Evolutionary conservation across 1,140 invertebrate species (phyloP), one percentile per base, ranked within the genome.

Genomic region (Bradysia coprophila): DNA sequence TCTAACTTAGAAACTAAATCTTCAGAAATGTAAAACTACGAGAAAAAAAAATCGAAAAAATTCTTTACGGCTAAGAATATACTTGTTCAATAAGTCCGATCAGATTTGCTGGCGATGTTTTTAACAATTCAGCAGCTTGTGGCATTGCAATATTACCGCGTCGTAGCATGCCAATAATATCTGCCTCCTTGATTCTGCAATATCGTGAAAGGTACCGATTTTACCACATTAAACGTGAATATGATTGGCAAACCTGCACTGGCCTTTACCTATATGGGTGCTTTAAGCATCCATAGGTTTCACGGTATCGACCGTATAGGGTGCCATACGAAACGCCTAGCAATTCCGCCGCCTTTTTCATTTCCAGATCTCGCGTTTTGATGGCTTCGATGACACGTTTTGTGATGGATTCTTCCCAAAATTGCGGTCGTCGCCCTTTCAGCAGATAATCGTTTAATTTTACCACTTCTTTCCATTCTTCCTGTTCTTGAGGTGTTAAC

Each of bases 261-360:
- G 9, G 13, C 37, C 48, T 51, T 60, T 61, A 80, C 78, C 78
- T 72, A 51, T 81, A 83, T 11, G 81, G 78, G 23, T 39, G 38
- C 19, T 39, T 39, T 23, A 39, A 39, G 56, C 84, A 89, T 16
- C 85, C 85, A 56, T 86, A 88, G 24, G 81, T 81, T 61, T 90
- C 85, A 8, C 85, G 64, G 60, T 90, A 90, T 50, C 84, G 65
- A 18, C 85, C 85, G 53, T 90, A 89, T 2, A 90, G 68, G 3
- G 85, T 89, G 10, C 85, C 84, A 62, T 90, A 90, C 10, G 83
- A 88, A 2, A 90, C 85, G 15, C 85, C 85, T 38, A 89, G 64
- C 34, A 89, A 71, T 57, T 87, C 81, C 5, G 84, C 83, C n/a
- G 82, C 86, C 45, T 82, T 81, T 63, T 91, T 91, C 86, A 91